Evolutionary conservation across 2,113 vertebrate species (phyloP), one percentile per base, ranked within the genome.

Genomic region (Bothrops jararaca): DNA sequence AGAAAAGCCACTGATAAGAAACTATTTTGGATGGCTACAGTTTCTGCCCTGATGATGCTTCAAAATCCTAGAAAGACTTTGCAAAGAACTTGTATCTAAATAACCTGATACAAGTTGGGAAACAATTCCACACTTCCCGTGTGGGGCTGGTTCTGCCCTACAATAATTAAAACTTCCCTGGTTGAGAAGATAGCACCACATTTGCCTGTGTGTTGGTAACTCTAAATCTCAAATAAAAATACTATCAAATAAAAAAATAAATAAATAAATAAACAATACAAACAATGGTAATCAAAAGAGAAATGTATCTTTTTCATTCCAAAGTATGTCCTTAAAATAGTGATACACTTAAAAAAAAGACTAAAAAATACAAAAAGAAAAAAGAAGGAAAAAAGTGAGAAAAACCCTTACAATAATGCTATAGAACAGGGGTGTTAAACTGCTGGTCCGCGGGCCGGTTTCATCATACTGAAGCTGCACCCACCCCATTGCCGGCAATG

Each of bases 1-100:
- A 99, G 97, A 99, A 99, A 97, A 98, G 93, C 95, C 98, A 99
- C 97, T 99, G 98, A 99, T 95, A 69, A 92, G 20, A 95, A 95
- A 96, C 96, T n/a, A 85, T 91, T 92, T 91, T 90, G 89, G 60
- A 56, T 94, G 92, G 53, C 93, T 34, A 56, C 97, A 93, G 94
- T 96, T 98, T 97, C 94, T 96, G 94, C 95, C 94, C 95, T 93
- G 95, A 94, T 92, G 94, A 95, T 91, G 96, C 93, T 96, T 95
- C 95, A 93, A 53, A 97, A 94, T 87, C 94, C 92, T 91, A 95
- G 69, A 93, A 94, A 96, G 96, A 93, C 93, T 96, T 90, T 93
- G 94, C 52, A 93, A 95, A 96, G 95, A 95, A 94, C 95, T 95
- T 92, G 45, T 95, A 85, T 89, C 92, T 96, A 87, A 89, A 96